Conservation (phyloP, 1,140 invertebrate genomes). For the Rhyacophila brunnea region DNA sequence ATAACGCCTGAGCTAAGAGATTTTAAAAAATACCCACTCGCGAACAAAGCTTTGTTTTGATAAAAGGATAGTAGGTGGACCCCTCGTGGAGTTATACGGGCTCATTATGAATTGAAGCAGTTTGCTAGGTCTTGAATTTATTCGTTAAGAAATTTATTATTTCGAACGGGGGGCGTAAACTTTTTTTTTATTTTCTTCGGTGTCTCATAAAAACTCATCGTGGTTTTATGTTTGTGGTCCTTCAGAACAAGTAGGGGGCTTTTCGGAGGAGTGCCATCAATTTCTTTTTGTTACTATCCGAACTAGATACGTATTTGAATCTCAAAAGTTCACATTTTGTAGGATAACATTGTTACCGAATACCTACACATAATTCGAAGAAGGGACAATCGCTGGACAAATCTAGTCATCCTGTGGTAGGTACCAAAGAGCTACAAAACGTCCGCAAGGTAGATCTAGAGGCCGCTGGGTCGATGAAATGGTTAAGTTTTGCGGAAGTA, state of each 20-base stretch:
- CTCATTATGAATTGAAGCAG: constrained; percentile 17
- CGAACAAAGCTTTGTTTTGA: constrained; percentile 14
- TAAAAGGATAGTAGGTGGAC: constrained; percentile 2
- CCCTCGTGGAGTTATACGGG: constrained; percentile 23
- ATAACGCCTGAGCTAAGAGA: neutral
- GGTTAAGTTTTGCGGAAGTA: too few relatives aligned
- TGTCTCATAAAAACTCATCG: neutral
- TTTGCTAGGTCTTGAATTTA: constrained; percentile 11
- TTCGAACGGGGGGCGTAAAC: constrained; percentile 17
- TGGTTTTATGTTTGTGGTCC: constrained; percentile 6
- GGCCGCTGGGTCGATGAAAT: too few relatives aligned
- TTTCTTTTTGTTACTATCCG: neutral
- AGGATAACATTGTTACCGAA: too few relatives aligned
- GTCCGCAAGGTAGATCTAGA: too few relatives aligned
- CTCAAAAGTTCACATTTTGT: too few relatives aligned
- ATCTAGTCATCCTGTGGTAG: too few relatives aligned
- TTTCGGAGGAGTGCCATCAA: constrained; percentile 6
- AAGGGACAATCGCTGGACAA: too few relatives aligned
- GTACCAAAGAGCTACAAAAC: too few relatives aligned
- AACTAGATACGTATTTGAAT: too few relatives aligned
- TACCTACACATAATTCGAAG: too few relatives aligned
- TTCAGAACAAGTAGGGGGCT: constrained; percentile 21
- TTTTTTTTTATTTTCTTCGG: constrained; percentile 1
- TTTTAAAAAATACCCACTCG: constrained; percentile 9
- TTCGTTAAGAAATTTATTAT: constrained; percentile 14